Conservation (phyloP, 1,140 invertebrate genomes). For the Adoxophyes honmai region DNA sequence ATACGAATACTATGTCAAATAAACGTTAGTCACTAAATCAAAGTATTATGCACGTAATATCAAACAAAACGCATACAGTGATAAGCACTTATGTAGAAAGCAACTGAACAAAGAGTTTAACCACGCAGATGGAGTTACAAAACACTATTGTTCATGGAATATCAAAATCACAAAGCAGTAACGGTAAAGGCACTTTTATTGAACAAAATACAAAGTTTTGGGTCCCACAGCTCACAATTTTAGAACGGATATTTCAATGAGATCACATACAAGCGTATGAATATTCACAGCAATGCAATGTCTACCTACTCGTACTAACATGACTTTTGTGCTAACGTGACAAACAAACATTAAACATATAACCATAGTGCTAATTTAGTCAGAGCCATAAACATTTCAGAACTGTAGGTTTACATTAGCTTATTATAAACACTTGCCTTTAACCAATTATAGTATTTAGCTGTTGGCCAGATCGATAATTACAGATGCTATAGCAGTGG, state of each 20-base stretch:
- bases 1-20: no score
- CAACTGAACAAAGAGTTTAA: not conserved
- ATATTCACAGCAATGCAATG: not conserved
- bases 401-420: not conserved
- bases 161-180: conserved; percentile 1
- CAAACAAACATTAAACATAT: not conserved
- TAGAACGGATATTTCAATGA: conserved; percentile 9
- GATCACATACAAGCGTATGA: not conserved
- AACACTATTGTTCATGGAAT: not conserved
- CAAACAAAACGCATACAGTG: no score
- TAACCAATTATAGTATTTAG: no score
- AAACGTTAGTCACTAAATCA: no score
- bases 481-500: no score
- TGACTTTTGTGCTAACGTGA: conserved; percentile 5
- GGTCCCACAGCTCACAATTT: conserved; percentile 4
- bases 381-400: not conserved
- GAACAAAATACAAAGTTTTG: conserved; percentile 10
- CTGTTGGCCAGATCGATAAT: no score
- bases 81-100: not conserved
- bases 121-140: not conserved
- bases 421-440: no score
- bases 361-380: not conserved
- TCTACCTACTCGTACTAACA: no score
- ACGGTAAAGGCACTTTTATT: conserved; percentile 13
- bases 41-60: no score